Evolutionary conservation across 2,113 vertebrate species (phyloP).

Genomic region (Colistium nudipinnis): DNA sequence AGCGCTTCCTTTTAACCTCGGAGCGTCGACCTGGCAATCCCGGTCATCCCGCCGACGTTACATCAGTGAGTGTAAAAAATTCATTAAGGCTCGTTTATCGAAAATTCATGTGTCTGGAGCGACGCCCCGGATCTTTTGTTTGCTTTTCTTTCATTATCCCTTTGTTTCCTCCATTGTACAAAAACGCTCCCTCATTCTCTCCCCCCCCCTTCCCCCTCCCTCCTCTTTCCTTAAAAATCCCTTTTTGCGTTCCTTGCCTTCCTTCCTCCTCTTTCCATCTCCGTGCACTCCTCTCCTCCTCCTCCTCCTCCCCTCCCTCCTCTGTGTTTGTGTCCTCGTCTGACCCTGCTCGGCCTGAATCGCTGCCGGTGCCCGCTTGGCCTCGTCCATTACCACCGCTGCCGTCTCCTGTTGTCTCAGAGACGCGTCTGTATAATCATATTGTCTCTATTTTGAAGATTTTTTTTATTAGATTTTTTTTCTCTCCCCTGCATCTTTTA

Average conservation of each 20-base stretch:
- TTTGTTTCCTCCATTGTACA: conserved; percentile 54
- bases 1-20: too few species aligned
- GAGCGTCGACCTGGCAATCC: too few species aligned
- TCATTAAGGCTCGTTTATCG: conserved; percentile 2
- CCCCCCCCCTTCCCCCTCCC: conserved; percentile 3
- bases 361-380: conserved; percentile 55
- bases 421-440: conserved; percentile 27
- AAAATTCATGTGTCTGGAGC: not conserved
- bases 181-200: conserved; percentile 27
- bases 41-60: not conserved
- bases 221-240: conserved; percentile 17
- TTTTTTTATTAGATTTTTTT: not conserved
- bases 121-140: conserved; percentile 45
- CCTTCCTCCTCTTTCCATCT: conserved; percentile 38
- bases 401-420: conserved; percentile 30
- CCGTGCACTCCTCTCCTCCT: conserved; percentile 18
- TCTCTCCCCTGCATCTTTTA: not conserved
- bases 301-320: not conserved
- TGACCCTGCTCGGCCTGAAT: conserved; percentile 68
- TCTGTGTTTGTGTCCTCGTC: conserved; percentile 64
- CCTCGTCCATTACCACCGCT: conserved; percentile 51
- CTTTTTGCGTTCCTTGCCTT: conserved; percentile 34
- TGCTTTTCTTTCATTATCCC: conserved; percentile 33
- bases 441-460: not conserved
- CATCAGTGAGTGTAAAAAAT: conserved; percentile 1